These are phyloP conservation scores for Erythrolamprus reginae DNA, from an alignment of 2,113 vertebrate genomes.

Conservation along the genomic window DNA sequence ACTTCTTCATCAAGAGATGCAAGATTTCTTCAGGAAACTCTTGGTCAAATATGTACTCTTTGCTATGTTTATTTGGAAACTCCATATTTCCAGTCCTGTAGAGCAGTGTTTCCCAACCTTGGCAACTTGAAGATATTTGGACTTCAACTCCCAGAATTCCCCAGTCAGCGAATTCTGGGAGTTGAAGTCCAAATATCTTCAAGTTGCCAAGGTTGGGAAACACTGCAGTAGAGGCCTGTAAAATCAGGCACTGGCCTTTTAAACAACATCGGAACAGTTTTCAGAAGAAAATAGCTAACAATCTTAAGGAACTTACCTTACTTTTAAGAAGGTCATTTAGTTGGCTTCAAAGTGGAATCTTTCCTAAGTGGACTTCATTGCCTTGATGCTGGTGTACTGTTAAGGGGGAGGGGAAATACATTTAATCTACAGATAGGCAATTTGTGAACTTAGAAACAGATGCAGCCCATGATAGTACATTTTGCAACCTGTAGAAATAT, in stretches of 20 bases:
- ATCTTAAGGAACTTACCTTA: background rate
- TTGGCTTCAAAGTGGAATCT: background rate
- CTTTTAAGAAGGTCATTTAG: background rate
- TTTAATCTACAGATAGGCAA: background rate
- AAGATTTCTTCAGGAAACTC: background rate
- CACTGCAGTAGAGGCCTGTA: background rate
- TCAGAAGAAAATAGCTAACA: background rate
- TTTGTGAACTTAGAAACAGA: background rate
- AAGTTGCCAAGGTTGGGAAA: no score
- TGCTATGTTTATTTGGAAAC: background rate
- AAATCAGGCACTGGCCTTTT: background rate
- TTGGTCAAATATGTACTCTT: background rate
- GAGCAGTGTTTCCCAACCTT: no score
- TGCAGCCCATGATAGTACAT: background rate
- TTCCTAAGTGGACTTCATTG: background rate
- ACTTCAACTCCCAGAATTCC: no score
- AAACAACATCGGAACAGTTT: background rate
- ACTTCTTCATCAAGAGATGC: background rate
- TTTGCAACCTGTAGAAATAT: background rate
- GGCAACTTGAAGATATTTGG: no score
- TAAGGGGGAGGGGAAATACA: background rate
- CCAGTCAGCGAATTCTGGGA: no score
- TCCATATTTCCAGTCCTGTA: background rate
- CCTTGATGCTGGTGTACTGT: background rate
- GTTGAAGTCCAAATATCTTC: no score